Base-by-base conservation (phyloP, 2,888 invertebrate genomes). In the Cephus pulcher region DNA sequence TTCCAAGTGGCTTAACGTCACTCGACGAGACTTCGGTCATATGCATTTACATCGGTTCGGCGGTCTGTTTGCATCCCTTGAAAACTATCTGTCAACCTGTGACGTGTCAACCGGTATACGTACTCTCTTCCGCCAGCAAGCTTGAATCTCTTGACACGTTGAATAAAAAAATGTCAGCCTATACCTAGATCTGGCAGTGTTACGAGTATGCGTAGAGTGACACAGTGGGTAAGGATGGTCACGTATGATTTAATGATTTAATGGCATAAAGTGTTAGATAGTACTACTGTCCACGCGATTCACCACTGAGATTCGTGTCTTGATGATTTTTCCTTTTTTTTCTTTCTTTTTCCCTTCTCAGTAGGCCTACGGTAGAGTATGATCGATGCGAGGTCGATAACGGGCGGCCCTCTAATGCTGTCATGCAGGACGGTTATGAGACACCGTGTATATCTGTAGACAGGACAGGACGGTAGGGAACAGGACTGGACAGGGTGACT, bases 401-500 rank as follows among this genome's bases (percentile, higher is more conserved):
- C 78, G 75, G 75, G 78, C 78, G 78, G 75, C 32, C 69, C 78
- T 75, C 75, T 78, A 78, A 75, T 75, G 75, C 78, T 70, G 75
- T 75, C 75, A 75, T 78, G 78, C 75, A 84, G 80, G 82, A 79
- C 83, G 86, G 84, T 86, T 86, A 85, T 85, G 84, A 81, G 84
- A 86, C 86, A 85, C 82, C 83, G 75, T 86, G 85, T 84, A 84
- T 79, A 76, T 37, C 77, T 75, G 74, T 77, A 71, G 71, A 71
- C 71, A 71, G 71, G 71, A 71, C 71, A 71, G 79, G 75, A 40
- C 77, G 74, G 75, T 69, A 75, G 56, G 68, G 34, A 30, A 73
- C 30, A 70, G 76, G 79, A 77, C 81, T 33, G 71, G 56, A 56
- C 56, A 56, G 79, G 76, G 79, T 73, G 82, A 82, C 78, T 82